These are phyloP conservation scores for Crocidura indochinensis DNA, from an alignment of 2,797 vertebrate species.

Conservation along the genomic window DNA sequence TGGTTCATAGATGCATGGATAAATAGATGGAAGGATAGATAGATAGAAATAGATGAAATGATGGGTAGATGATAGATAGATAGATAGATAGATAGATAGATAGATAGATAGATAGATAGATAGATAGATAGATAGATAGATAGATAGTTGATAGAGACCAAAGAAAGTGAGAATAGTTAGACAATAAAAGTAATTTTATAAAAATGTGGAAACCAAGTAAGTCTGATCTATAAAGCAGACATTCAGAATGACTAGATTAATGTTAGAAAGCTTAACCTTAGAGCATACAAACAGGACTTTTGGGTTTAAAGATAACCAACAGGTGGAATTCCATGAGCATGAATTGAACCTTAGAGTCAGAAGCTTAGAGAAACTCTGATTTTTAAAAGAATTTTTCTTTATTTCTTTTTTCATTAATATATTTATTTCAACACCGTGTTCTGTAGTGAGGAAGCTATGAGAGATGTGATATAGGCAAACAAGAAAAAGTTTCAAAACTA, in stretches of 20 bases:
- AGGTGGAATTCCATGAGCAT: background rate
- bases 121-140: background rate
- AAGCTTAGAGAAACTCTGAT: background rate
- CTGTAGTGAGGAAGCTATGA: background rate
- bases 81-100: background rate
- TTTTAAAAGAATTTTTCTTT: background rate
- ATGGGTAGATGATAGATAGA: background rate
- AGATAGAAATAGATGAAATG: background rate
- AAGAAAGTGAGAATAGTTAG: too few relatives aligned
- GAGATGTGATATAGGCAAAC: background rate
- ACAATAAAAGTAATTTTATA: background rate
- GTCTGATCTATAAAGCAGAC: background rate
- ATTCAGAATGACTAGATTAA: background rate
- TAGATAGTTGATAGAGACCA: background rate
- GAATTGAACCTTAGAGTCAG: background rate
- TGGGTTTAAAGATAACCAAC: background rate
- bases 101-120: background rate
- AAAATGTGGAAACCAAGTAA: background rate
- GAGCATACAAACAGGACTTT: background rate
- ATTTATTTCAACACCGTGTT: background rate
- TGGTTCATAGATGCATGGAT: background rate
- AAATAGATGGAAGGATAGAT: too few relatives aligned
- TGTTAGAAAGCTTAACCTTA: background rate
- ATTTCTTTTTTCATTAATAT: too few relatives aligned
- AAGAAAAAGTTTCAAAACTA: slow-evolving; percentile 40